phyloP scores from a whole-genome alignment of 53 echinoderm and acorn worm species.

The Antedon mediterranea region DNA sequence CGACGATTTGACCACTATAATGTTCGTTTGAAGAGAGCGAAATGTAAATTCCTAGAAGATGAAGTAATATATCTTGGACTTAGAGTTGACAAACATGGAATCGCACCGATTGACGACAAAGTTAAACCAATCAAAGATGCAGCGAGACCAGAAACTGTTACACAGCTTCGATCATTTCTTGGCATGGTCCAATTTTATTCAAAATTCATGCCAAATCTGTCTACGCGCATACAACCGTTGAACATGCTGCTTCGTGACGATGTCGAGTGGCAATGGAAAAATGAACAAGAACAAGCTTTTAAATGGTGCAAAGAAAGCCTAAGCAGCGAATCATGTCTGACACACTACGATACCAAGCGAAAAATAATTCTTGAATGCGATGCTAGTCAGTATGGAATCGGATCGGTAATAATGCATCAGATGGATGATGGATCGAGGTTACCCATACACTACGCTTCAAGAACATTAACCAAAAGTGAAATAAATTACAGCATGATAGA shows the following conservation, averaged over 20 bases:
- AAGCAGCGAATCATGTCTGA: background rate
- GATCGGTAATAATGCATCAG: background rate
- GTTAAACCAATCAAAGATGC: slow-evolving; percentile 13
- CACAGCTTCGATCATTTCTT: slow-evolving; percentile 6
- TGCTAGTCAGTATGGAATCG: background rate
- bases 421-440: background rate
- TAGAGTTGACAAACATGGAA: slow-evolving; percentile 7
- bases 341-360: background rate
- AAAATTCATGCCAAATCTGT: background rate
- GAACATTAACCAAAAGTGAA: background rate
- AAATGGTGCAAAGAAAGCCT: background rate
- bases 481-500: background rate
- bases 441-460: background rate
- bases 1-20: slow-evolving; percentile 16
- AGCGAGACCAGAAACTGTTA: slow-evolving; percentile 8
- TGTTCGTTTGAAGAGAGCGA: slow-evolving; percentile 6
- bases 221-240: background rate
- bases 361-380: background rate
- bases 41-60: slow-evolving; percentile 10
- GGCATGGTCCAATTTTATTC: slow-evolving; percentile 24
- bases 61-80: slow-evolving; percentile 26
- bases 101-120: slow-evolving; percentile 3
- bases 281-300: background rate
- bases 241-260: background rate
- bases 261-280: background rate